Percentiles rank a stretch among this genome's conserved stretches.
These are phyloP conservation scores for Exephanes ischioxanthus DNA, from an alignment of 2,888 invertebrate species.

Conservation along the genomic window DNA sequence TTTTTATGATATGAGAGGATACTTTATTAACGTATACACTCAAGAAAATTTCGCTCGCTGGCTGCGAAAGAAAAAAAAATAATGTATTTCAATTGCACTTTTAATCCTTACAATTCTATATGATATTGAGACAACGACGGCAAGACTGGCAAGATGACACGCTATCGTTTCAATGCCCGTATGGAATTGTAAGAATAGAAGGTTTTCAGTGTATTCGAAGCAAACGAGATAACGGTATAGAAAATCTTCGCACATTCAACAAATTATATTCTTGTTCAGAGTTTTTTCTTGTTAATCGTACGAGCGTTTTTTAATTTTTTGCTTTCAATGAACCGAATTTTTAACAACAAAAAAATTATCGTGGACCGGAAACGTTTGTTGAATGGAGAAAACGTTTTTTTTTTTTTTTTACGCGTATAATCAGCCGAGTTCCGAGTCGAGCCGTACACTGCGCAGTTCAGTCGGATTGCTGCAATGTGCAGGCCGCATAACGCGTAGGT, in stretches of 20 bases:
- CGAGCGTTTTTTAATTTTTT: not conserved
- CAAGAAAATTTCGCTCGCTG: too few species aligned
- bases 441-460: conserved; percentile 12
- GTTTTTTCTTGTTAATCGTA: not conserved
- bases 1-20: not conserved
- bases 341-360: not conserved
- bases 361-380: not conserved
- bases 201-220: not conserved
- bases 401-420: conserved; percentile 6
- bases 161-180: too few species aligned
- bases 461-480: conserved; percentile 53
- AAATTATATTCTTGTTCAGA: too few species aligned
- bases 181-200: too few species aligned
- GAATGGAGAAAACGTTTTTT: not conserved
- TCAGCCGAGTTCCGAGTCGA: conserved; percentile 33
- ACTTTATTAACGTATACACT: too few species aligned
- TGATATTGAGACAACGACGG: too few species aligned
- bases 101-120: too few species aligned
- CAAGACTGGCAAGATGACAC: too few species aligned
- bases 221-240: too few species aligned
- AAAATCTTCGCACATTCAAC: too few species aligned
- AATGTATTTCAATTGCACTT: too few species aligned
- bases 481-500: conserved; percentile 61
- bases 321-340: not conserved
- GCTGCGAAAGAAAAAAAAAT: too few species aligned